These are phyloP conservation scores for Rapana venosa DNA, from an alignment of 2,888 invertebrate species.

Conservation along the genomic window DNA sequence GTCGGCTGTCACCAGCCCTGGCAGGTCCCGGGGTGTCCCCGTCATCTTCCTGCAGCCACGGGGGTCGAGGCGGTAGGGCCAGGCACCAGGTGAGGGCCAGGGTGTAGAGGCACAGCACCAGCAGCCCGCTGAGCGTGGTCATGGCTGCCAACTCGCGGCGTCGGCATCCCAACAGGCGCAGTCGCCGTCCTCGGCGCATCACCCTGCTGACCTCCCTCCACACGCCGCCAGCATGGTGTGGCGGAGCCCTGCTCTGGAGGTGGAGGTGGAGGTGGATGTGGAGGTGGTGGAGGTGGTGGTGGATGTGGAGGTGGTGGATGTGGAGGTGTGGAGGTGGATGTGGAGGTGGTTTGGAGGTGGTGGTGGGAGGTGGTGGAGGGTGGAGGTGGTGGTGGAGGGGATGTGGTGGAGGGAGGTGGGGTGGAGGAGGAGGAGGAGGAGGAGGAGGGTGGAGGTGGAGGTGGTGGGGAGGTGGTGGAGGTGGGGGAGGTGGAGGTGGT, in stretches of 20 bases:
- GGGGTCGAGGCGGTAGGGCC: slow-evolving; percentile 34
- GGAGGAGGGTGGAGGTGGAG: not conserved
- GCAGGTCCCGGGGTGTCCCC: not conserved
- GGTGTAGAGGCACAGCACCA: slow-evolving; percentile 42
- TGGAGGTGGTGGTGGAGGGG: too few relatives aligned
- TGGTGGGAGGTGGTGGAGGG: too few relatives aligned
- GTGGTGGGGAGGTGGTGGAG: too few relatives aligned
- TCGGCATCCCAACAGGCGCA: slow-evolving; percentile 22
- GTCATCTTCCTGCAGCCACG: not conserved
- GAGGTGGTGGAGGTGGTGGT: not conserved
- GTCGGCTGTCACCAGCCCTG: not conserved
- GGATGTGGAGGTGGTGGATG: too few relatives aligned
- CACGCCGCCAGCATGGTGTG: slow-evolving; percentile 32
- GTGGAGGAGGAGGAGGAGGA: too few relatives aligned
- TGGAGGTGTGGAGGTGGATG: too few relatives aligned
- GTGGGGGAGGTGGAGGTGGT: not conserved
- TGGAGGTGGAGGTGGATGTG: not conserved
- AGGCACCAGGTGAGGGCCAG: slow-evolving; percentile 43
- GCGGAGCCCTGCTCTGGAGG: not conserved
- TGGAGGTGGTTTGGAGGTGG: too few relatives aligned
- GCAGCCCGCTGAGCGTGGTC: slow-evolving; percentile 41
- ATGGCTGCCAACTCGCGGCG: slow-evolving; percentile 44
- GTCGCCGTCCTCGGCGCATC: slow-evolving; percentile 31
- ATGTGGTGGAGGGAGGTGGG: too few relatives aligned
- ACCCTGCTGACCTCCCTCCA: slow-evolving; percentile 20